Evolutionary conservation across 2,888 invertebrate genomes (phyloP).

Genomic region (Pollenia angustigena): DNA sequence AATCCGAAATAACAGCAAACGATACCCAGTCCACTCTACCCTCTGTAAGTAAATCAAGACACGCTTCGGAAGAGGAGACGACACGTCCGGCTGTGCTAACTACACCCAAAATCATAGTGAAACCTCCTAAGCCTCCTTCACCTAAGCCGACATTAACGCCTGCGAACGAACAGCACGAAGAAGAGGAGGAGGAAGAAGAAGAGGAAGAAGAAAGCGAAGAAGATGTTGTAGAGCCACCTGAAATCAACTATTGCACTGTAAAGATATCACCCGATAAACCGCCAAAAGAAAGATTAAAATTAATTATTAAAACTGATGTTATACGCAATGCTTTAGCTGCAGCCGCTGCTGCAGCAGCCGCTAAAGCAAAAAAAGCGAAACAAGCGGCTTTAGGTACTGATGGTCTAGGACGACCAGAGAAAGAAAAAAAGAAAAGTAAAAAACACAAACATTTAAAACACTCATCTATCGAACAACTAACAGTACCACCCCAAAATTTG

Average conservation of each 20-base stretch:
- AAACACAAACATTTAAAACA: constrained; percentile 82
- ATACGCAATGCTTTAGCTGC: constrained; percentile 83
- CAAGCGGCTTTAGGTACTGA: constrained; percentile 59
- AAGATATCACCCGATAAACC: constrained; percentile 84
- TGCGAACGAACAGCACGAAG: constrained; percentile 31
- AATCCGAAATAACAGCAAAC: constrained; percentile 73
- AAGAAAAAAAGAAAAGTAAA: constrained; percentile 81
- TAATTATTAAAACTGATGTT: constrained; percentile 84
- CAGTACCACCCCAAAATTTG: constrained; percentile 61
- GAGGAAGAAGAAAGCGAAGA: constrained; percentile 74
- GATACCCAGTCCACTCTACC: constrained; percentile 53
- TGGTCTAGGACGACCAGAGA: constrained; percentile 75
- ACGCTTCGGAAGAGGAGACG: constrained; percentile 74
- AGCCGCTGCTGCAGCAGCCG: constrained; percentile 81
- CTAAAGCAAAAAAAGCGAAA: constrained; percentile 76
- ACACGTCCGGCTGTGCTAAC: constrained; percentile 58
- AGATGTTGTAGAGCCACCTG: constrained; percentile 80
- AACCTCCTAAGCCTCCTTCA: constrained; percentile 78
- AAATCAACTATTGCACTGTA: constrained; percentile 83
- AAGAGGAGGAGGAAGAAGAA: constrained; percentile 76
- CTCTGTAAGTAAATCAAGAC: constrained; percentile 70
- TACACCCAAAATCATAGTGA: constrained; percentile 81
- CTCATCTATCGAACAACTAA: constrained; percentile 75
- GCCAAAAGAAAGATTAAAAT: constrained; percentile 85
- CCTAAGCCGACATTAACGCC: constrained; percentile 70